Base-by-base conservation (phyloP, 2,888 invertebrate genomes). In the Spialia ferax region DNA sequence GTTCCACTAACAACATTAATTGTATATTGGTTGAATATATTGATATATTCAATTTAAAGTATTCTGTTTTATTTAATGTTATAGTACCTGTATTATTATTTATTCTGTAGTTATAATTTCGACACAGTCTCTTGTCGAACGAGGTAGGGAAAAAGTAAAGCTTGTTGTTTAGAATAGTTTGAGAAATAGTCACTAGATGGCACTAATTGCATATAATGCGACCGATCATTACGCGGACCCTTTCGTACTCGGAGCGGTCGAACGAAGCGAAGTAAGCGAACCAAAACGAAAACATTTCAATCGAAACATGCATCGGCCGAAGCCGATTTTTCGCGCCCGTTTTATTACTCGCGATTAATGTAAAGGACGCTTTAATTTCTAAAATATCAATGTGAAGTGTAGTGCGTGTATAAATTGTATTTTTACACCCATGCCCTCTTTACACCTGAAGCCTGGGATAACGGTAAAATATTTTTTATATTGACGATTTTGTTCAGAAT, bases 391-490 rank as follows among this genome's bases (percentile, higher is more conserved):
- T 83, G 87, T 89, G 83, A 80, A 83, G 89, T 91, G 86, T 74
- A 84, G 86, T 89, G 84, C 70, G 48, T 67, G 74, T 74, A 69
- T 63, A 42, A 66, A 60, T 70, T 68, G 61, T 69, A 71, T 69
- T 75, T 71, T 72, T 61, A 72, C 74, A 85, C 81, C 80, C 80
- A 94, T 94, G 94, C 94, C 94, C 79, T 87, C 93, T 70, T 75
- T 94, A 88, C 91, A 94, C 72, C 85, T 94, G 74, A 93, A 93
- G 78, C 91, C 93, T 72, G 93, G 93, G 84, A 84, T 94, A 72
- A 93, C 94, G 90, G 94, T 94, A 85, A 86, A 60, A 42, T 42
- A 20, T 48, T 74, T 75, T 78, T 77, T 75, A 52, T 32, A 63
- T 55, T 60, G 63, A 64, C 57, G 70, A 71, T 57, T 67, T 70